Base-by-base conservation (phyloP, 2,888 invertebrate species). In the Caenorhabditis japonica region DNA sequence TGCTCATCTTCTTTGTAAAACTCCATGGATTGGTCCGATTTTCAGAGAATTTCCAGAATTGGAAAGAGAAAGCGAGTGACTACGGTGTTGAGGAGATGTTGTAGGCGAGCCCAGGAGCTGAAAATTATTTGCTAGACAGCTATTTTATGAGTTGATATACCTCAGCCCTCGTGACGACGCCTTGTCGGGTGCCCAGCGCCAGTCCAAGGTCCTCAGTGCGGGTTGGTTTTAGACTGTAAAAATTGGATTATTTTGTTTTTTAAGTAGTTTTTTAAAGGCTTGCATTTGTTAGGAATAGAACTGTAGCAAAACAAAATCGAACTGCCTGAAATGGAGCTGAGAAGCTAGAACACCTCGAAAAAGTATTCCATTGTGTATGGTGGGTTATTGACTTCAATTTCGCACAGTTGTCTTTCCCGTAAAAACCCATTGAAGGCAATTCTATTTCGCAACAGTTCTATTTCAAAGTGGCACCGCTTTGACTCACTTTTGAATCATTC, bases 91-190 rank as follows among this genome's bases (percentile, higher is more conserved):
- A 4, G 72, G 64, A 19, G 72, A 72, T n/a, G 46, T 19, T 1
- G 72, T 46, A 12, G 72, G 72, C 4, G 62, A 59, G 19, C 43
- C 41, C 2, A 56, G 52, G 15, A 72, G 64, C 70, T 70, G 70
- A 36, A 69, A 69, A 33, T 30, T 12, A 17, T 10, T 51, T 25
- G 19, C 43, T 43, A 41, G 21, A 17, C 21, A 39, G 41, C 41
- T 1, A n/a, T 47, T 23, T 23, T 36, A 5, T 46, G 2, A 36
- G 12, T 3, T 19, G 21, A 51, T 15, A n/a, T 23, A 73, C 73
- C 62, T 75, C 75, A 2, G 75, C 69, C 15, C 75, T 46, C 4
- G 75, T 75, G 33, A 75, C 38, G 7, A 75, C 75, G 21, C 75
- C 75, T 8, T 60, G 69, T 27, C 73, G 30, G 4, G 47, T 33